Evolutionary conservation across 2,113 vertebrate species (phyloP).

Genomic region (Zingel zingel): DNA sequence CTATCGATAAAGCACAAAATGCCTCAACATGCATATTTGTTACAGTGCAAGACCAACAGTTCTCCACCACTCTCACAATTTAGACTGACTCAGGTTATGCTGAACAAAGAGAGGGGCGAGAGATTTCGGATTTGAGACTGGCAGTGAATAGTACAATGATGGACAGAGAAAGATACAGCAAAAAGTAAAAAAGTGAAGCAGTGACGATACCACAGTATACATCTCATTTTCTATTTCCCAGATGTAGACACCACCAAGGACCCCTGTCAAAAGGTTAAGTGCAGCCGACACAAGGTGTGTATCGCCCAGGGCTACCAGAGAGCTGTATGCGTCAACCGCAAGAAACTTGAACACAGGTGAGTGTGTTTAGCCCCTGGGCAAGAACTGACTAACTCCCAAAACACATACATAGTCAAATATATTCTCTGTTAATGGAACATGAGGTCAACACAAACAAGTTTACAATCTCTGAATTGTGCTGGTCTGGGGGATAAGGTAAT

Average conservation of each 20-base stretch:
- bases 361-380: constrained; percentile 42
- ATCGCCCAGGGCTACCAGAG: constrained; percentile 95
- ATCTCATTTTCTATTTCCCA: constrained; percentile 65
- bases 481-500: constrained; percentile 14
- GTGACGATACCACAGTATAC: not conserved
- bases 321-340: constrained; percentile 97
- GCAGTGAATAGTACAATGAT: not conserved
- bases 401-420: constrained; percentile 1
- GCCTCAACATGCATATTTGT: constrained; percentile 1
- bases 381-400: constrained; percentile 42
- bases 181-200: constrained; percentile 9
- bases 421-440: constrained; percentile 7
- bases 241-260: constrained; percentile 98
- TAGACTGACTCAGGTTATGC: constrained; percentile 23
- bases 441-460: constrained; percentile 20
- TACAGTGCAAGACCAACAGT: constrained; percentile 16
- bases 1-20: constrained; percentile 3
- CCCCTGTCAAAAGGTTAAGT: constrained; percentile 98
- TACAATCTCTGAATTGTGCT: not conserved
- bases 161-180: not conserved
- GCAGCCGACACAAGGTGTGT: constrained; percentile 97
- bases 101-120: constrained; percentile 14
- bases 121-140: constrained; percentile 29
- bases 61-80: constrained; percentile 3
- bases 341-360: constrained; percentile 97